Conservation (phyloP, 2,797 vertebrate species). For the Enteromius mattozi region DNA sequence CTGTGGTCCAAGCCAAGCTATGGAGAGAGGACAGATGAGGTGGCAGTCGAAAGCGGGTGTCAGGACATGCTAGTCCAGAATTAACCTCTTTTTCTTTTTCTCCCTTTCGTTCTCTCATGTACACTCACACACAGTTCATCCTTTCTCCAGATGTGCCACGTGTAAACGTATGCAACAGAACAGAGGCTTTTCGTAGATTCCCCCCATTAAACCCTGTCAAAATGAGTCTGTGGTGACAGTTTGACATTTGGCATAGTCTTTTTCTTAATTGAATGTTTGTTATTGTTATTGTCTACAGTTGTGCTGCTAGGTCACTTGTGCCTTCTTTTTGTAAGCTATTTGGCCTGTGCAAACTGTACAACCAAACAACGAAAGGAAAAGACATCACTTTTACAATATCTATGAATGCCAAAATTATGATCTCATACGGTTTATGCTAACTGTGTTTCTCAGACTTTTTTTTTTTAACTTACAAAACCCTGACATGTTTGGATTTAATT, state of each 20-base stretch:
- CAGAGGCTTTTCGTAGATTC: slow-evolving; percentile 74
- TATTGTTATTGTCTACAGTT: slow-evolving; percentile 24
- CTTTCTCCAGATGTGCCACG: slow-evolving; percentile 85
- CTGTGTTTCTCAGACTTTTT: not conserved
- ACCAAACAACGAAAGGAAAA: slow-evolving; percentile 7
- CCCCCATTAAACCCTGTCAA: slow-evolving; percentile 44
- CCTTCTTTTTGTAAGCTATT: not conserved
- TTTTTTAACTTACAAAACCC: not conserved
- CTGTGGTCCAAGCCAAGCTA: slow-evolving; percentile 38
- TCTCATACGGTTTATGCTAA: not conserved
- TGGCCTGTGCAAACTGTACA: not conserved
- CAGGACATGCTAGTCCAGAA: slow-evolving; percentile 70
- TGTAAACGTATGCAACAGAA: slow-evolving; percentile 72
- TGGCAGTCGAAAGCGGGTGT: slow-evolving; percentile 54
- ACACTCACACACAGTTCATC: slow-evolving; percentile 64
- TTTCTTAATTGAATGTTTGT: slow-evolving; percentile 21
- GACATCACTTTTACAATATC: slow-evolving; percentile 25
- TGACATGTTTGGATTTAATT: not conserved
- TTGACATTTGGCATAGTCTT: slow-evolving; percentile 26
- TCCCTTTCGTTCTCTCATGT: slow-evolving; percentile 51
- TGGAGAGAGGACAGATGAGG: slow-evolving; percentile 46
- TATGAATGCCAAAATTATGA: slow-evolving; percentile 22
- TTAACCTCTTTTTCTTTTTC: slow-evolving; percentile 50
- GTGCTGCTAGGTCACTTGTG: not conserved
- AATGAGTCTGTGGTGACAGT: slow-evolving; percentile 49